phyloP scores from a whole-genome alignment of 2,113 vertebrate species.

The Mesembrinibis cayennensis region DNA sequence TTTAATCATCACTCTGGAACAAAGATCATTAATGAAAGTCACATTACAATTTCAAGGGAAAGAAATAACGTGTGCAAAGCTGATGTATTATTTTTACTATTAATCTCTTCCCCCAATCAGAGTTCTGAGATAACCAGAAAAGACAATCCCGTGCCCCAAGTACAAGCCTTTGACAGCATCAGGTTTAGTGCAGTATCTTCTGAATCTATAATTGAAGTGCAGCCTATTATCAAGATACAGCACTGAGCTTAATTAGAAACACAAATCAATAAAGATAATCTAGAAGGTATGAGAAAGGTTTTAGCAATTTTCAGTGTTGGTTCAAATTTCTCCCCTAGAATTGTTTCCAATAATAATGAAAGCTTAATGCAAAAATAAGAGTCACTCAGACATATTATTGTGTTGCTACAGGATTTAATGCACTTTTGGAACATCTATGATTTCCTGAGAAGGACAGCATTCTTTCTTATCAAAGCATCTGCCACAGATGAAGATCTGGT shows the following conservation, averaged over 20 bases:
- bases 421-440: background rate
- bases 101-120: background rate
- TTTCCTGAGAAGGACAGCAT: background rate
- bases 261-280: constrained; percentile 16
- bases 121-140: background rate
- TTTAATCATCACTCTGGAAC: background rate
- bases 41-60: background rate
- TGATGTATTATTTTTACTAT: background rate
- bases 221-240: background rate
- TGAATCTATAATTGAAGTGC: background rate
- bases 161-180: background rate
- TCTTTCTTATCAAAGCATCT: background rate
- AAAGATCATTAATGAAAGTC: background rate
- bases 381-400: background rate
- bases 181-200: background rate
- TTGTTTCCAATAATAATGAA: constrained; percentile 12
- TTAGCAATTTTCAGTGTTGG: background rate
- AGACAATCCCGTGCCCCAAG: background rate
- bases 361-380: constrained; percentile 7
- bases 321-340: constrained; percentile 33
- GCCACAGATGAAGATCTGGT: background rate
- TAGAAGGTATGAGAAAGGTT: background rate
- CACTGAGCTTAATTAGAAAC: constrained; percentile 27
- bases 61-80: background rate
- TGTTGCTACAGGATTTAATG: background rate